These are phyloP conservation scores for Ctenopoma kingsleyae DNA, from an alignment of 2,797 vertebrate genomes.

Conservation along the genomic window DNA sequence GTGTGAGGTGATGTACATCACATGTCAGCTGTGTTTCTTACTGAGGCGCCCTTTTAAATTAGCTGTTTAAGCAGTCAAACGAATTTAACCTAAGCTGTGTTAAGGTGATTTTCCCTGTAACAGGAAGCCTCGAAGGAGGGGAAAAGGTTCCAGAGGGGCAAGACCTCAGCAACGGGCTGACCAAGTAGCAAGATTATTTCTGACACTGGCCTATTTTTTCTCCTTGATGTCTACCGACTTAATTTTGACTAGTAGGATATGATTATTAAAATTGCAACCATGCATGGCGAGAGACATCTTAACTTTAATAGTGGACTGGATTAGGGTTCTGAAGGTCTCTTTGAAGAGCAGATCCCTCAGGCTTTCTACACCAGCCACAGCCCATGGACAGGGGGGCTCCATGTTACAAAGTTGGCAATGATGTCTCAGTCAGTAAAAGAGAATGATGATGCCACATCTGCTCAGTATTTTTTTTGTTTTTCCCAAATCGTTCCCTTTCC, in stretches of 20 bases:
- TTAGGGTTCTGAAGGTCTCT: conserved; percentile 66
- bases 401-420: conserved; percentile 59
- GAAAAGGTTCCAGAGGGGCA: conserved; percentile 44
- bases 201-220: conserved; percentile 73
- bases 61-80: conserved; percentile 51
- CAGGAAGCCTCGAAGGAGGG: conserved; percentile 30
- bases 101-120: conserved; percentile 57
- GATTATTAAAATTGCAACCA: conserved; percentile 86
- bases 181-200: conserved; percentile 72
- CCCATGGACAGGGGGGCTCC: conserved; percentile 56
- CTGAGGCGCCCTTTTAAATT: conserved; percentile 27
- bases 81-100: conserved; percentile 45
- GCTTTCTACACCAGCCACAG: conserved; percentile 52
- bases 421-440: conserved; percentile 55
- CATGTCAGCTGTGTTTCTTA: conserved; percentile 32
- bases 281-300: conserved; percentile 74
- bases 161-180: conserved; percentile 57
- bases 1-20: conserved; percentile 54
- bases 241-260: conserved; percentile 75
- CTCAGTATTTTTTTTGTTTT: conserved; percentile 13
- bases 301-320: conserved; percentile 68
- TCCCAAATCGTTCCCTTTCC: conserved; percentile 12
- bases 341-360: conserved; percentile 71
- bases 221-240: conserved; percentile 77
- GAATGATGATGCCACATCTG: conserved; percentile 40